Evolutionary conservation across 35 echinoderm and acorn worm species (phyloP).

Genomic region (Eucidaris tribuloides): DNA sequence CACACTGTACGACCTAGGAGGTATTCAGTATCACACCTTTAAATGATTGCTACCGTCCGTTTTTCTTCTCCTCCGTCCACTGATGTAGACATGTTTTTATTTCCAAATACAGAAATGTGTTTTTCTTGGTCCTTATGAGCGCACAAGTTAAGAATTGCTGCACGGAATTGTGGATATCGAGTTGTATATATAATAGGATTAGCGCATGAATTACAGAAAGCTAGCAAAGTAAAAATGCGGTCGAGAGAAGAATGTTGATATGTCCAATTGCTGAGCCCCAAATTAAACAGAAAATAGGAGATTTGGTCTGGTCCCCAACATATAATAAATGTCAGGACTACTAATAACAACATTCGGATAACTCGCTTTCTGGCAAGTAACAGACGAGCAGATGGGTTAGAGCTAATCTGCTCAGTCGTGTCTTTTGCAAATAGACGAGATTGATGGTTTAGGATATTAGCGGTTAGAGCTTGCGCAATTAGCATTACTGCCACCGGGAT

Average conservation of each 20-base stretch:
- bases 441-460: neutral
- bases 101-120: too few species aligned
- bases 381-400: neutral
- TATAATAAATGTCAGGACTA: conserved; percentile 40
- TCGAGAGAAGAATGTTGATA: conserved; percentile 6
- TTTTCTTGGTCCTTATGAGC: too few species aligned
- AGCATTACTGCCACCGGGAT: conserved; percentile 39
- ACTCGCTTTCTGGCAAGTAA: conserved; percentile 9
- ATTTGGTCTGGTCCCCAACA: conserved; percentile 54
- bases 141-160: neutral
- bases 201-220: conserved; percentile 49
- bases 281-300: conserved; percentile 26
- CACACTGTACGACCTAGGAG: too few species aligned
- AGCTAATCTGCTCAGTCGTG: neutral
- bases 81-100: too few species aligned
- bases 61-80: too few species aligned
- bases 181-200: conserved; percentile 61
- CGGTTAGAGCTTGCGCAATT: neutral
- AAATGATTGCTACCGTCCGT: too few species aligned
- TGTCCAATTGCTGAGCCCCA: neutral
- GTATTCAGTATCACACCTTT: too few species aligned
- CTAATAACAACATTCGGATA: conserved; percentile 49
- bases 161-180: neutral
- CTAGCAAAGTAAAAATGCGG: conserved; percentile 19
- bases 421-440: neutral